Base-by-base conservation (phyloP, 2,888 invertebrate genomes). In the Synergus japonicus region DNA sequence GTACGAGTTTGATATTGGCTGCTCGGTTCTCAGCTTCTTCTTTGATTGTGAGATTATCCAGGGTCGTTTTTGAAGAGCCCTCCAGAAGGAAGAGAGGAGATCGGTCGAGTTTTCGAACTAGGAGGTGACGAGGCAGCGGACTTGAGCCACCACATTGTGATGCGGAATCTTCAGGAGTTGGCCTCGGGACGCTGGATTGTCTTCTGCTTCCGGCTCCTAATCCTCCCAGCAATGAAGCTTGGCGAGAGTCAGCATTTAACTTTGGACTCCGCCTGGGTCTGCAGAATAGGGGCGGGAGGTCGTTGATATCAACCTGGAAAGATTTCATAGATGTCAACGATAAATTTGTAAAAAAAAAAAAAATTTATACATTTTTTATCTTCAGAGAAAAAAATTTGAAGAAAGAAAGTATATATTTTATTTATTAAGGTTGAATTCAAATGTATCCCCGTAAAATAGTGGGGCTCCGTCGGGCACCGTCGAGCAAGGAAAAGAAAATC, bases 221-320 rank as follows among this genome's bases (percentile, higher is more conserved):
- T 82, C 93, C 94, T 87, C 95, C 96, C 90, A 95, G 94, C 64
- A 96, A 92, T 5, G 96, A 97, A 0, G 96, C 95, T 86, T 96
- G 96, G 67, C 97, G 93, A 0, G 96, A 96, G 86, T 96, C 96
- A n/a, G 94, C 93, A 78, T 96, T 94, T 81, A 97, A 92, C 86
- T 96, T 95, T 0, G 97, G 97, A 91, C 96, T 97, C 84, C 96
- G 94, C 37, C 97, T 93, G 46, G 97, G 97, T 63, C 97, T 94
- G 89, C 97, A 97, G 92, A 97, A 97, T 67, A 97, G 92, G 0
- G 97, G 97, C 8, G 97, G 96, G 41, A 92, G 85, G 81, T 91
- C 91, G 69, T 87, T 89, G 4, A 90, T 86, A 79, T 91, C 90
- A n/a, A 91, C 91, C 92, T 92, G 78, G 22, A 43, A 69, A 58